Percentiles rank a stretch among this genome's conserved stretches.
These are phyloP conservation scores for Brachyptera risi DNA, from an alignment of 2,888 invertebrate genomes.

Conservation along the genomic window DNA sequence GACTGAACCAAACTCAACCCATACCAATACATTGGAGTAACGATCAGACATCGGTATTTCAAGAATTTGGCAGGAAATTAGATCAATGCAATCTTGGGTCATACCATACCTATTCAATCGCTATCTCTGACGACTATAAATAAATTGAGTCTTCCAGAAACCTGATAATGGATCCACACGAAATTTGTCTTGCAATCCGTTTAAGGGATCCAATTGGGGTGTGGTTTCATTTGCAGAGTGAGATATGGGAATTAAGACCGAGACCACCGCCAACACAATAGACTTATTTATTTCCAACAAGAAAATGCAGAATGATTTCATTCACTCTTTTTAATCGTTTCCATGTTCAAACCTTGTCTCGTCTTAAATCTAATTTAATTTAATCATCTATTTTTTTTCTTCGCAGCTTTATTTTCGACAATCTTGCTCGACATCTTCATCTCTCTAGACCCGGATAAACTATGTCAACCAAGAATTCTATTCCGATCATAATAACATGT, in stretches of 20 bases:
- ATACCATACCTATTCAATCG: too few species aligned
- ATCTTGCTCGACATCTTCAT: slow-evolving; percentile 9
- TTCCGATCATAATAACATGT: too few species aligned
- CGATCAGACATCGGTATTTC: too few species aligned
- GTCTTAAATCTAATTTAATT: slow-evolving; percentile 1
- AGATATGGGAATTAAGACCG: neutral
- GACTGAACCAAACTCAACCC: too few species aligned
- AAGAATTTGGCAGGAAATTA: too few species aligned
- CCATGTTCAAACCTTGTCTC: slow-evolving; percentile 9
- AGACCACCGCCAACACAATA: slow-evolving; percentile 16
- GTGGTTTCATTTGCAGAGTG: neutral
- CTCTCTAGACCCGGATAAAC: neutral
- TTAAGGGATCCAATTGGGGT: neutral
- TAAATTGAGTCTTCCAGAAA: too few species aligned
- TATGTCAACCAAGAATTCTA: too few species aligned
- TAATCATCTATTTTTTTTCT: slow-evolving; percentile 10
- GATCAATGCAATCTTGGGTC: too few species aligned
- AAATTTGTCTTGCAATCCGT: neutral
- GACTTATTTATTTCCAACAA: slow-evolving; percentile 13
- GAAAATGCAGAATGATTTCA: slow-evolving; percentile 7
- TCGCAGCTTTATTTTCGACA: neutral
- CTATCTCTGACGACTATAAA: too few species aligned
- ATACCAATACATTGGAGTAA: too few species aligned
- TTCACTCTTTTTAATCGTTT: slow-evolving; percentile 9
- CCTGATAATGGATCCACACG: too few species aligned